These are phyloP conservation scores for Anorthoa munda DNA, from an alignment of 2,888 invertebrate genomes.

Conservation along the genomic window DNA sequence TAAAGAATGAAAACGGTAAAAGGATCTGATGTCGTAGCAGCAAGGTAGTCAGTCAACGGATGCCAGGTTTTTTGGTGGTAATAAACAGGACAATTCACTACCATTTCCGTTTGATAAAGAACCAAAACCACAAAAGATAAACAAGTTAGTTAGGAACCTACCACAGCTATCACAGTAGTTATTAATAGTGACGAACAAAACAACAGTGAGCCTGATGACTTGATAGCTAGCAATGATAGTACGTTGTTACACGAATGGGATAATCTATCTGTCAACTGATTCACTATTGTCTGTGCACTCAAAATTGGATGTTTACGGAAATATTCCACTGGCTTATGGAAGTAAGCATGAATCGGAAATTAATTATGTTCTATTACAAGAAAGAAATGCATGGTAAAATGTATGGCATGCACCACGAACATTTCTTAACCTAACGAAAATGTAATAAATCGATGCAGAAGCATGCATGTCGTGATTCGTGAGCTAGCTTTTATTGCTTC, in stretches of 20 bases:
- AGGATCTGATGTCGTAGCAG: background rate
- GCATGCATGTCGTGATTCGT: background rate
- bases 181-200: constrained; percentile 15
- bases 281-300: constrained; percentile 30
- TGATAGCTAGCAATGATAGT: constrained; percentile 41
- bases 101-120: constrained; percentile 27
- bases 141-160: background rate
- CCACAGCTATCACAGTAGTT: constrained; percentile 9
- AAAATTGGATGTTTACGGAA: constrained; percentile 33
- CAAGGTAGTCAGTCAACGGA: background rate
- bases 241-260: constrained; percentile 34
- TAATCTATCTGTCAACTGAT: constrained; percentile 51
- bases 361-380: background rate
- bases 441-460: background rate
- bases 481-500: background rate
- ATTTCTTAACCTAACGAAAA: no score
- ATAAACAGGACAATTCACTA: background rate
- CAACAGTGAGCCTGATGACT: constrained; percentile 41
- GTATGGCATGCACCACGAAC: background rate
- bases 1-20: no score
- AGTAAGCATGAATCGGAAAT: background rate
- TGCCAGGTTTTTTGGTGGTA: background rate
- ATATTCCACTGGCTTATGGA: constrained; percentile 8
- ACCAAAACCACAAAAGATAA: constrained; percentile 21
- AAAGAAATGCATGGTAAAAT: background rate